These are phyloP conservation scores for Limnephilus lunatus DNA, from an alignment of 2,888 invertebrate genomes.

Conservation along the genomic window DNA sequence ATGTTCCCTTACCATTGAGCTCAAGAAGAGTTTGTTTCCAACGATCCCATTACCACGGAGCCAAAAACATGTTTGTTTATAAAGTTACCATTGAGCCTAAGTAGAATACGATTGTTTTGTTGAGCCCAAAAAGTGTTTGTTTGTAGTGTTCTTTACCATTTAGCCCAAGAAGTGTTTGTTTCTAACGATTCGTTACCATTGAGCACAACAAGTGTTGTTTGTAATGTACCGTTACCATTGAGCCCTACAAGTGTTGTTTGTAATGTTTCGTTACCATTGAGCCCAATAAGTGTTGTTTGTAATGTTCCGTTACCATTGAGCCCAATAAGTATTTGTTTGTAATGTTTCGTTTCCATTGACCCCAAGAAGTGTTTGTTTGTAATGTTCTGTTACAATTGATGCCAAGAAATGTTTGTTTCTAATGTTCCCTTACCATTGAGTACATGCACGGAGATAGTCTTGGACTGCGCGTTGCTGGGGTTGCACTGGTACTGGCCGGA, in stretches of 20 bases:
- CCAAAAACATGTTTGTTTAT: not conserved
- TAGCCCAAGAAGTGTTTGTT: not conserved
- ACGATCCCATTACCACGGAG: not conserved
- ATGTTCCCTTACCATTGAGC: not conserved
- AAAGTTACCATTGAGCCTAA: not conserved
- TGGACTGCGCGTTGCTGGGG: conserved; percentile 94
- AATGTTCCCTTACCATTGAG: conserved; percentile 87
- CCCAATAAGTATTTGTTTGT: not conserved
- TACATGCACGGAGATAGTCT: conserved; percentile 94
- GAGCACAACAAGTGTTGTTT: not conserved
- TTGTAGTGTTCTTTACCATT: no score
- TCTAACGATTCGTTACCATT: not conserved
- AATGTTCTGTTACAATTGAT: not conserved
- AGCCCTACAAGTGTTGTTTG: not conserved
- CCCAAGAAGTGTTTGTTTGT: not conserved
- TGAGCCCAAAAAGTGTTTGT: not conserved
- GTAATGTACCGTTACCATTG: not conserved
- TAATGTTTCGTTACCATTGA: not conserved
- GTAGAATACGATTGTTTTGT: not conserved
- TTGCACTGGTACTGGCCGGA: conserved; percentile 95
- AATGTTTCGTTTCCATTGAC: not conserved
- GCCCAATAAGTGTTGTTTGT: not conserved
- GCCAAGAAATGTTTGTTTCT: not conserved
- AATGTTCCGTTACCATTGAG: not conserved
- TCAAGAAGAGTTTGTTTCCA: not conserved